Evolutionary conservation across 2,113 vertebrate species (phyloP).

Genomic region (Ictalurus punctatus): DNA sequence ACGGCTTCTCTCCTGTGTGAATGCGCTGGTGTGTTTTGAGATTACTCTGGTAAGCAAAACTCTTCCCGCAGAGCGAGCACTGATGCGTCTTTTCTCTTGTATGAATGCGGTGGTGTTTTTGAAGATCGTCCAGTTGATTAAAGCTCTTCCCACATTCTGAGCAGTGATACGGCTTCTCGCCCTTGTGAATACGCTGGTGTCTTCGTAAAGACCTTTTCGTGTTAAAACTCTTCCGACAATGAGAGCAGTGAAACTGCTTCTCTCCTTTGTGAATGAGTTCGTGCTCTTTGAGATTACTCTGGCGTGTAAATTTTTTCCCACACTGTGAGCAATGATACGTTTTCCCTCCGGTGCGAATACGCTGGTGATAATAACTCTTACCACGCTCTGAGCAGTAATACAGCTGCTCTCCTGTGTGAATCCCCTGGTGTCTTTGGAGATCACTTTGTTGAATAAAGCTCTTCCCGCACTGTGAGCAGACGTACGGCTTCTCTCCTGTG

Average conservation of each 20-base stretch:
- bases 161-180: neutral
- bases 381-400: neutral
- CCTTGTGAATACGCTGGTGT: neutral
- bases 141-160: neutral
- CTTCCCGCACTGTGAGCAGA: neutral
- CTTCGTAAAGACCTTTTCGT: neutral
- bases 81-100: neutral
- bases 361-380: neutral
- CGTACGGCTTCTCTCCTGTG: neutral
- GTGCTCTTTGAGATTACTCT: neutral
- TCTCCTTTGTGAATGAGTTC: slow-evolving; percentile 6
- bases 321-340: neutral
- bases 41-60: neutral
- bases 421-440: neutral
- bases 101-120: neutral
- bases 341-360: neutral
- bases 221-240: neutral
- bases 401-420: neutral
- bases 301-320: neutral
- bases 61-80: neutral
- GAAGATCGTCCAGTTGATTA: neutral
- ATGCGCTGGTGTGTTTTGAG: neutral
- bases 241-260: neutral
- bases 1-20: neutral
- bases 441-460: neutral